A percentile compares a stretch with the other conserved stretches of the same genome.
These are phyloP conservation scores for Oncopeltus fasciatus DNA, from an alignment of 1,140 invertebrate genomes.

Conservation along the genomic window DNA sequence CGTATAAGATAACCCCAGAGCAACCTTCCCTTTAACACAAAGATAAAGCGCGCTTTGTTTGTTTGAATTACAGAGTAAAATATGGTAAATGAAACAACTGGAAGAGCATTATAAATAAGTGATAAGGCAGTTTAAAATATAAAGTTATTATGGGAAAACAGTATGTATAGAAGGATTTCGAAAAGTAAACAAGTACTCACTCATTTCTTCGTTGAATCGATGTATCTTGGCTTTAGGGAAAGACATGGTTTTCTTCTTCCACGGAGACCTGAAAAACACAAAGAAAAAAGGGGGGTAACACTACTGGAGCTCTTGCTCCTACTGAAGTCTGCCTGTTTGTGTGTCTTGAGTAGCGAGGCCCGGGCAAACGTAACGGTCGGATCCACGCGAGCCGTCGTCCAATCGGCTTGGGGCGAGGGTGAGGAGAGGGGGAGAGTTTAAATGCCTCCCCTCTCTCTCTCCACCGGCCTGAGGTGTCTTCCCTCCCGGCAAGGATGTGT, in stretches of 20 bases:
- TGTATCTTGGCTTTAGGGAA: constrained; percentile 13
- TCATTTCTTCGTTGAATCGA: constrained; percentile 12
- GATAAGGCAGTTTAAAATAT: too few species aligned
- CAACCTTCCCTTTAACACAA: too few species aligned
- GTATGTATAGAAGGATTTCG: too few species aligned
- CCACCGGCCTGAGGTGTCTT: not conserved
- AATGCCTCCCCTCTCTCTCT: not conserved
- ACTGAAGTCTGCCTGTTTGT: not conserved
- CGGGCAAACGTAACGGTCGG: not conserved
- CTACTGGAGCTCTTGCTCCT: not conserved
- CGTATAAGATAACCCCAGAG: too few species aligned
- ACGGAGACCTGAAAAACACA: not conserved
- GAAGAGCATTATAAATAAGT: too few species aligned
- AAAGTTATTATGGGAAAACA: too few species aligned
- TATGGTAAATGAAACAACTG: too few species aligned
- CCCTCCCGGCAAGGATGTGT: not conserved
- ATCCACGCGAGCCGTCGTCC: not conserved
- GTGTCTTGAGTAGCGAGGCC: not conserved
- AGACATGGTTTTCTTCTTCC: constrained; percentile 2
- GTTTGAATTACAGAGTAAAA: too few species aligned
- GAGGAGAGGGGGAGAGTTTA: not conserved
- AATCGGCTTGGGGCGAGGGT: not conserved
- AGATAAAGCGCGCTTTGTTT: too few species aligned
- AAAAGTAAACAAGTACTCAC: too few species aligned
- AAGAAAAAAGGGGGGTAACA: not conserved